Evolutionary conservation across 2,113 vertebrate species (phyloP), one percentile per base, ranked within the genome.

Genomic region (Protobothrops flavoviridis): DNA sequence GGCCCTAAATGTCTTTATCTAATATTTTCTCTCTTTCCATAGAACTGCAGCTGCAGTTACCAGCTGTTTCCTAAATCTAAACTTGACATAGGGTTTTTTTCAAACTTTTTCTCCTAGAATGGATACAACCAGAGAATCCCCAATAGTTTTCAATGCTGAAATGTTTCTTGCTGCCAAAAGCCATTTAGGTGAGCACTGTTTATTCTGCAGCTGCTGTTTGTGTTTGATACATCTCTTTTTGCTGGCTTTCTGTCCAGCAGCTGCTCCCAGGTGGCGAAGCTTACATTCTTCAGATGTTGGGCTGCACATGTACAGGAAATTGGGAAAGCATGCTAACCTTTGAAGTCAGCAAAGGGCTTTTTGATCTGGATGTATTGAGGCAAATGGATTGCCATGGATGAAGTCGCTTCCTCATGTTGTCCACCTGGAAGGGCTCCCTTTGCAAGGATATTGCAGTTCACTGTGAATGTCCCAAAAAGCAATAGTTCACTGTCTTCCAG

Each of bases 31-130:
- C 48, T 55, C 50, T 29, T 85, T 17, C 53, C 4, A 64, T 81
- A 87, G 10, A 56, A 56, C 5, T 26, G 26, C 0, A 0, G 21
- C 39, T 88, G 53, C 69, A 23, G 90, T 86, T 26, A 12, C 69
- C 89, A 87, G 33, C 1, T 23, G 55, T 17, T 91, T 4, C 92
- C 90, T 94, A 89, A 55, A 95, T 94, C 0, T 91, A 91, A 43
- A 61, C 85, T 15, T 26, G 85, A 43, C 39, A 24, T 90, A 26
- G 9, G 29, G 57, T 48, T 20, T 33, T 33, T 53, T 53, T 53
- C 52, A 53, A 13, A 53, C 52, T 1, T 69, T 93, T 48, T 85
- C 21, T n/a, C 86, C 7, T 89, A 45, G 24, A 50, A 33, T 53
- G 24, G 13, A 29, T 87, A 23, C 0, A 0, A 5, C 7, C 88